These are phyloP conservation scores for Rhinichthys osculus DNA, from an alignment of 2,797 vertebrate species.

Conservation along the genomic window DNA sequence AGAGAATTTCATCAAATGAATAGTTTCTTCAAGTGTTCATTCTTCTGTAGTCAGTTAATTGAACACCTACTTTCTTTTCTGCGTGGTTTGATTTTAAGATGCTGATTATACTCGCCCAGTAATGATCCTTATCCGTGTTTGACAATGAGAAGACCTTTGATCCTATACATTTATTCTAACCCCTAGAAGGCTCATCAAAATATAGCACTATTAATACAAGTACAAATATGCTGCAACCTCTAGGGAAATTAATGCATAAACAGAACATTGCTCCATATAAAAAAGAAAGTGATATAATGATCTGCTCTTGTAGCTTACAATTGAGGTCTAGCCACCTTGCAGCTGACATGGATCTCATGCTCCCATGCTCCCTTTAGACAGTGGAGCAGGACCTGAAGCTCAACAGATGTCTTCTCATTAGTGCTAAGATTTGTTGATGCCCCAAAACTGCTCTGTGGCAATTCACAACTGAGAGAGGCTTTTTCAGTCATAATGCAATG, in stretches of 20 bases:
- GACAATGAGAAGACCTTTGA: background rate
- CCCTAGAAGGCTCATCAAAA: background rate
- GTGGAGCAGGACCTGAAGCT: constrained; percentile 28
- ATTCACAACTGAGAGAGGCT: background rate
- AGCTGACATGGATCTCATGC: constrained; percentile 28
- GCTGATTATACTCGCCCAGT: background rate
- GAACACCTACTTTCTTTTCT: background rate
- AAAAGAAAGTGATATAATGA: background rate
- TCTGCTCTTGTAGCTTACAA: constrained; percentile 24
- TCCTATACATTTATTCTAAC: background rate
- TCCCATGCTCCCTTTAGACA: constrained; percentile 29
- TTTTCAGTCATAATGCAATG: background rate
- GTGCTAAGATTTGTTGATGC: constrained; percentile 35
- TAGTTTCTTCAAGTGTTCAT: background rate
- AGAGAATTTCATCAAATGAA: background rate
- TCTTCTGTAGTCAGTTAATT: background rate
- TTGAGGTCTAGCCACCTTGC: background rate
- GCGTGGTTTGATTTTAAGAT: background rate
- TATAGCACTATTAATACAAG: constrained; percentile 2
- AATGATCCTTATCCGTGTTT: background rate
- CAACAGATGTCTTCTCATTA: constrained; percentile 39
- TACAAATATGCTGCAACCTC: background rate
- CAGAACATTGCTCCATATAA: constrained; percentile 1
- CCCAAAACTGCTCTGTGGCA: constrained; percentile 2
- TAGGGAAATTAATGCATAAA: background rate